Evolutionary conservation across 2,888 invertebrate species (phyloP).

Genomic region (Nomada fucata): DNA sequence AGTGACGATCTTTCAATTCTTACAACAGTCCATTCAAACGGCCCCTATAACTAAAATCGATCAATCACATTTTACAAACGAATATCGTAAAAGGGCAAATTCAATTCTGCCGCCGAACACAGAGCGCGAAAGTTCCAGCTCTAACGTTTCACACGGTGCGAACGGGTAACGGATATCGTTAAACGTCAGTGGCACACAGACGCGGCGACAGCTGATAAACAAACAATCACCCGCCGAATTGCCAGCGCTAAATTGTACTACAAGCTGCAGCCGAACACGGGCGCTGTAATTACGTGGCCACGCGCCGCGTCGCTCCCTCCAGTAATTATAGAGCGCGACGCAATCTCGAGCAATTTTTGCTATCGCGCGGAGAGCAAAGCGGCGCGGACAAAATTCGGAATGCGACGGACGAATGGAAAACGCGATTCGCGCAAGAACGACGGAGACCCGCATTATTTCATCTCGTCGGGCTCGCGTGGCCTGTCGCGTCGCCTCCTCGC

Average conservation of each 20-base stretch:
- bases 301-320: constrained; percentile 30
- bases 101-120: too few species aligned
- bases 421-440: constrained; percentile 41
- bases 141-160: not conserved
- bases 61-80: not conserved
- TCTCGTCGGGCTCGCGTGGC: constrained; percentile 39
- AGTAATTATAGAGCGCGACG: constrained; percentile 64
- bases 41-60: too few species aligned
- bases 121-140: not conserved
- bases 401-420: constrained; percentile 14
- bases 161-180: constrained; percentile 27
- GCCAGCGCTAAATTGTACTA: constrained; percentile 61
- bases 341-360: constrained; percentile 62
- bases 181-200: constrained; percentile 41
- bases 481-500: constrained; percentile 33
- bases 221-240: constrained; percentile 60
- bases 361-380: not conserved
- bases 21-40: too few species aligned
- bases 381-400: constrained; percentile 39
- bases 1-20: too few species aligned
- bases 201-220: constrained; percentile 60
- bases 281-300: constrained; percentile 64
- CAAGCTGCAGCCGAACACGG: constrained; percentile 46
- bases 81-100: too few species aligned
- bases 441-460: constrained; percentile 49